A percentile compares a stretch with the other conserved stretches of the same genome.
Conservation (phyloP, 53 echinoderm and acorn worm genomes). For the Holothuria scabra region DNA sequence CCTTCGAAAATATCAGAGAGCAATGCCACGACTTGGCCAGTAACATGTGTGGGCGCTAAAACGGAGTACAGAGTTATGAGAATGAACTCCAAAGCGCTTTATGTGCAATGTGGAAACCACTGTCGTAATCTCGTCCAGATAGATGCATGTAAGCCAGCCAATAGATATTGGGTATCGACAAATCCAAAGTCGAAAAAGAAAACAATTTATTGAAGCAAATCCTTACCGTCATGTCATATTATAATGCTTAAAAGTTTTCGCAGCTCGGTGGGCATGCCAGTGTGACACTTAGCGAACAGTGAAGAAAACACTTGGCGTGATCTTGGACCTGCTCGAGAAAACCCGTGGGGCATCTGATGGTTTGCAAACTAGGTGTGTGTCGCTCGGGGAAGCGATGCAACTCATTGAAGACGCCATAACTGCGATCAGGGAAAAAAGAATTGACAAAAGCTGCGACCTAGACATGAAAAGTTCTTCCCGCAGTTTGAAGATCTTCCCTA, state of each 20-base stretch:
- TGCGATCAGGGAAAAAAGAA: conserved; percentile 2
- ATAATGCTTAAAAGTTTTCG: not conserved
- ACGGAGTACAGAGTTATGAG: too few relatives aligned
- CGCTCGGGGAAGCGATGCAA: not conserved
- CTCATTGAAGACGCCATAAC: conserved; percentile 27
- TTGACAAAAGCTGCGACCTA: not conserved
- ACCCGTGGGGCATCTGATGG: conserved; percentile 32
- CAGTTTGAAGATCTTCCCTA: too few relatives aligned
- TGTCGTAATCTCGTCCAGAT: conserved; percentile 31
- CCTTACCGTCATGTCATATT: conserved; percentile 18
- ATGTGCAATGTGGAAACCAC: conserved; percentile 12
- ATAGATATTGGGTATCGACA: not conserved
- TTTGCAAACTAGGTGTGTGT: conserved; percentile 1
- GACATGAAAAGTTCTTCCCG: not conserved
- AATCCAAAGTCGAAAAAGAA: not conserved
- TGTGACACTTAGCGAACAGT: conserved; percentile 9
- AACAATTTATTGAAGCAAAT: conserved; percentile 33
- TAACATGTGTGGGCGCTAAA: not conserved
- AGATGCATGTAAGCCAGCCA: not conserved
- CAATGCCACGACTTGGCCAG: too few relatives aligned
- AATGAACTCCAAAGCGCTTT: too few relatives aligned
- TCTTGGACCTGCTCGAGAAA: conserved; percentile 15
- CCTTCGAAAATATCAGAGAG: too few relatives aligned
- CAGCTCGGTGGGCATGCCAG: conserved; percentile 4
- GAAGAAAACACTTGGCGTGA: not conserved